These are phyloP conservation scores for Gryon sp. DNA, from an alignment of 1,140 invertebrate species.

Conservation along the genomic window DNA sequence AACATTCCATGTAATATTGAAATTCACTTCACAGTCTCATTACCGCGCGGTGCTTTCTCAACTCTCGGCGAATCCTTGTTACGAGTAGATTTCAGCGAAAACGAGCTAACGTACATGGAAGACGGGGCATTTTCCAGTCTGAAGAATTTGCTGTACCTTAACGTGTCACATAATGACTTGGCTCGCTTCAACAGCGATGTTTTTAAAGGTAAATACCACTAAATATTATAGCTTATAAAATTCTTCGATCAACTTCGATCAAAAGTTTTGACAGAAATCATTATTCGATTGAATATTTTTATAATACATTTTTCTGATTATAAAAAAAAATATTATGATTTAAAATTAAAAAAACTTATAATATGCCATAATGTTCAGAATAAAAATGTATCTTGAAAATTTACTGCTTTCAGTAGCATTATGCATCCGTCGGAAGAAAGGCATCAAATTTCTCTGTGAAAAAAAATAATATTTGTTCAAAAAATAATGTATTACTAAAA, in stretches of 20 bases:
- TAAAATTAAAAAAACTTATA: too few species aligned
- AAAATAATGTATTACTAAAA: too few species aligned
- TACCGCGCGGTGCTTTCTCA: conserved; percentile 84
- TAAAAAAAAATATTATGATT: too few species aligned
- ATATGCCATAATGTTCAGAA: too few species aligned
- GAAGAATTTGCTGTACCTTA: conserved; percentile 83
- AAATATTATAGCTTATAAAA: not conserved
- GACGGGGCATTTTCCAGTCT: conserved; percentile 86
- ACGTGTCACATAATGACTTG: conserved; percentile 87
- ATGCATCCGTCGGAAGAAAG: too few species aligned
- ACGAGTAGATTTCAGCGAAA: conserved; percentile 87
- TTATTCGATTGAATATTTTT: too few species aligned
- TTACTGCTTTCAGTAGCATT: too few species aligned
- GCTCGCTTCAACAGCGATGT: conserved; percentile 89
- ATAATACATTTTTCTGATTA: too few species aligned
- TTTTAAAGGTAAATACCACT: conserved; percentile 82
- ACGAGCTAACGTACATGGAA: conserved; percentile 87
- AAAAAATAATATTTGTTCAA: too few species aligned
- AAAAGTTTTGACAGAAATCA: not conserved
- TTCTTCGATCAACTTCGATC: not conserved
- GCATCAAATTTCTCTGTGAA: too few species aligned
- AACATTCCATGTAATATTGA: conserved; percentile 50
- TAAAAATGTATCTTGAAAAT: too few species aligned
- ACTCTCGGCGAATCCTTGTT: conserved; percentile 82
- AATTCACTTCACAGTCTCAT: conserved; percentile 80